Base-by-base conservation (phyloP, 2,888 invertebrate genomes). In the Cenopis cana region DNA sequence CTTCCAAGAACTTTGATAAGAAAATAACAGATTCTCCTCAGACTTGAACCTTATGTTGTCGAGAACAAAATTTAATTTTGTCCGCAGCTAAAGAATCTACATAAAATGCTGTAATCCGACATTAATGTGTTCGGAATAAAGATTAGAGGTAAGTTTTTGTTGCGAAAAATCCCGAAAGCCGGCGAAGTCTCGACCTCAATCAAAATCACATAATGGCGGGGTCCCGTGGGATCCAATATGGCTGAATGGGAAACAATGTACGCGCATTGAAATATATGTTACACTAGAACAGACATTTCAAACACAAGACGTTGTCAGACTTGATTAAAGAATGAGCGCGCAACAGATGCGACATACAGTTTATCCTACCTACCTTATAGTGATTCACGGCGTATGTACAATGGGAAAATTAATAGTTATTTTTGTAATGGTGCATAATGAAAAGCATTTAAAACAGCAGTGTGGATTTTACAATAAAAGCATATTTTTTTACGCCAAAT, bases 171-270 rank as follows among this genome's bases (percentile, higher is more conserved):
- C 66, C 66, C 18, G 50, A 55, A 60, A 70, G 70, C 60, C 56
- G 56, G 59, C 57, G 55, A 57, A 69, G 66, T 60, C 64, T 65
- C 68, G 71, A 70, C 74, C 76, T 74, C 77, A 78, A 76, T 77
- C 78, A 76, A 76, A 79, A 78, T 76, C 78, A 78, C 77, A 76
- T 78, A 78, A 79, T 78, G 72, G 75, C 56, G 57, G 70, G 60
- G 55, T 60, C 59, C 66, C 33, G 2, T 18, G 66, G 72, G 75
- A 73, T 75, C 75, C 74, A 77, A 76, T 77, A 73, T 73, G 72
- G 73, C 66, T 60, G 65, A 60, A 56, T 41, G n/a, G 72, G 69
- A 76, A 77, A 79, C 77, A 79, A 79, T 77, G 61, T 55, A 62
- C 64, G n/a, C n/a, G n/a, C n/a, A n/a, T n/a, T n/a, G n/a, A n/a